These are phyloP conservation scores for Thecocarcelia acutangulata DNA, from an alignment of 2,888 invertebrate genomes.

Conservation along the genomic window DNA sequence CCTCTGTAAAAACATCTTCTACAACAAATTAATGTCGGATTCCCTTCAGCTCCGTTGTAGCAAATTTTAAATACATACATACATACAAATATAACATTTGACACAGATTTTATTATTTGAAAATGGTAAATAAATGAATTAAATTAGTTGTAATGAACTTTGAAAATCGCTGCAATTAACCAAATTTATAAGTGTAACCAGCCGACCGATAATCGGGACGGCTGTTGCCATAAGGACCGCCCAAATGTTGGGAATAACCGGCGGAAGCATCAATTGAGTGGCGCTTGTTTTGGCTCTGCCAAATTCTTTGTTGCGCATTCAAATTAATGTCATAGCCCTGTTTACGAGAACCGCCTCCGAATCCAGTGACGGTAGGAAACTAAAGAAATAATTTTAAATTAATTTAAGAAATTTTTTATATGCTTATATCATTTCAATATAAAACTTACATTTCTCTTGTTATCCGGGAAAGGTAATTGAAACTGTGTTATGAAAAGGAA, in stretches of 20 bases:
- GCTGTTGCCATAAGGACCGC: constrained; percentile 78
- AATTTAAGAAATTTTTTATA: neutral
- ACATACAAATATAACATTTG: too few relatives aligned
- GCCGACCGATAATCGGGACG: constrained; percentile 73
- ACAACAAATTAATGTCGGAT: too few relatives aligned
- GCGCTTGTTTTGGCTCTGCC: constrained; percentile 76
- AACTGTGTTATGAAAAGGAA: neutral
- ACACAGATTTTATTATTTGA: too few relatives aligned
- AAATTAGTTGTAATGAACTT: too few relatives aligned
- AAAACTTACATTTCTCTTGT: constrained; percentile 24
- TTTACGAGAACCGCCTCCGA: constrained; percentile 72
- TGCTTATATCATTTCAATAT: neutral
- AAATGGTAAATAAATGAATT: too few relatives aligned
- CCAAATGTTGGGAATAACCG: constrained; percentile 76
- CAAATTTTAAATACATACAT: too few relatives aligned
- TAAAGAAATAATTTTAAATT: neutral
- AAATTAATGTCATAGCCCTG: constrained; percentile 74
- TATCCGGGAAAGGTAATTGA: neutral
- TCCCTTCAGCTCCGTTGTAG: too few relatives aligned
- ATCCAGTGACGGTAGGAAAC: constrained; percentile 26
- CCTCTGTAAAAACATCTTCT: too few relatives aligned
- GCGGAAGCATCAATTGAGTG: constrained; percentile 75
- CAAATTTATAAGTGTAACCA: constrained; percentile 38
- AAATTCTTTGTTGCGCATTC: constrained; percentile 74
- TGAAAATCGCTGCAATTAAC: neutral